phyloP scores from a whole-genome alignment of 2,113 vertebrate species.

The Vicugna pacos region DNA sequence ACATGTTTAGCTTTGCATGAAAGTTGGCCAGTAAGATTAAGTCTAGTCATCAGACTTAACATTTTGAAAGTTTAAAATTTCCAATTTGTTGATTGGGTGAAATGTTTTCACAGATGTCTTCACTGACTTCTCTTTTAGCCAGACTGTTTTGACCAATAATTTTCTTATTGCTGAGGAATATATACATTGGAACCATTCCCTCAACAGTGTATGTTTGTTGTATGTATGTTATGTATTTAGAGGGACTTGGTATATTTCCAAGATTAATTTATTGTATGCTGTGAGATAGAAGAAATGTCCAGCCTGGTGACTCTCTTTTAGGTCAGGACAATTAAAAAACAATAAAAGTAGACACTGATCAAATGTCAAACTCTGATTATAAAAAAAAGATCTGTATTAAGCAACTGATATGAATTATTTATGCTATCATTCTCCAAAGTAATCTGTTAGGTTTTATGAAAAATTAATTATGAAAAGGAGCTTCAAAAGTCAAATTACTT shows the following conservation, averaged over 20 bases:
- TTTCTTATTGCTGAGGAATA: not conserved
- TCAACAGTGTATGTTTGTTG: not conserved
- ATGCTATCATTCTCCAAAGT: not conserved
- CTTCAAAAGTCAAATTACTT: conserved; percentile 3
- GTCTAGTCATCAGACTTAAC: not conserved
- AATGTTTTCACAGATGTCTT: not conserved
- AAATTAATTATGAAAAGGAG: not conserved
- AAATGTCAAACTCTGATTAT: not conserved
- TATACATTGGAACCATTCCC: not conserved
- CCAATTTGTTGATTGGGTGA: not conserved
- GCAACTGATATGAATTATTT: conserved; percentile 20
- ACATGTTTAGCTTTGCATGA: not conserved
- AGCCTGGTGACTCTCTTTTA: not conserved
- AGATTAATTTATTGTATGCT: not conserved
- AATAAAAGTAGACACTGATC: not conserved
- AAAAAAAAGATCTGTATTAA: not conserved
- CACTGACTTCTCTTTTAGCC: not conserved
- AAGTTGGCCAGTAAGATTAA: not conserved
- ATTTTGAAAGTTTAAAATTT: not conserved
- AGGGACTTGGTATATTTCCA: not conserved
- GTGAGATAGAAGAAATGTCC: not conserved
- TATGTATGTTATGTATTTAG: not conserved
- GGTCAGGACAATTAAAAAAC: not conserved
- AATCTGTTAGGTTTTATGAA: conserved; percentile 32
- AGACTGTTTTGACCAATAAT: not conserved